Conservation (phyloP, 2,797 vertebrate species). For the Ara ararauna region DNA sequence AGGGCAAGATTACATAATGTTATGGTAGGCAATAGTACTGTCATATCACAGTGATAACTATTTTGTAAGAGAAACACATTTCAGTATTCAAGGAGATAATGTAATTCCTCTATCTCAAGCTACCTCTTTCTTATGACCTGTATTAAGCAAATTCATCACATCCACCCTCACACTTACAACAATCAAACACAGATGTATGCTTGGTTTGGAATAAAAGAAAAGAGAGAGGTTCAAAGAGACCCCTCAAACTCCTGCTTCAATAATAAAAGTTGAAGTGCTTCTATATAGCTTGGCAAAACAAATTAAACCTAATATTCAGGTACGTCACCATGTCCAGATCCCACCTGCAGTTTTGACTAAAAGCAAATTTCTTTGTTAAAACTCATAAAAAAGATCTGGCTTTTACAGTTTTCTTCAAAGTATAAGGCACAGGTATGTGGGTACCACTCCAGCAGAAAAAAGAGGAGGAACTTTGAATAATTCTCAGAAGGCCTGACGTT, state of each 20-base stretch:
- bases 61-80: neutral
- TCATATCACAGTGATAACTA: neutral
- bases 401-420: neutral
- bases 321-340: neutral
- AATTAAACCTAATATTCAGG: neutral
- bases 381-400: neutral
- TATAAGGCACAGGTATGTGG: rapidly evolving
- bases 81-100: neutral
- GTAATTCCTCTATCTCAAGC: neutral
- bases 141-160: neutral
- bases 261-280: neutral
- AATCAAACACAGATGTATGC: neutral
- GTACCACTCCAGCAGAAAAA: neutral
- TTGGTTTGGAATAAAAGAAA: neutral
- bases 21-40: neutral
- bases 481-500: neutral
- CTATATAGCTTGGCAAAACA: neutral
- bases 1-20: neutral
- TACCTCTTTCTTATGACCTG: neutral
- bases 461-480: neutral
- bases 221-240: neutral
- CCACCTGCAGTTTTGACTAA: neutral
- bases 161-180: neutral
- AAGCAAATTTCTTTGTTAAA: neutral
- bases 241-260: neutral